These are phyloP conservation scores for Apteryx owenii DNA, from an alignment of 2,113 vertebrate genomes.

Conservation along the genomic window DNA sequence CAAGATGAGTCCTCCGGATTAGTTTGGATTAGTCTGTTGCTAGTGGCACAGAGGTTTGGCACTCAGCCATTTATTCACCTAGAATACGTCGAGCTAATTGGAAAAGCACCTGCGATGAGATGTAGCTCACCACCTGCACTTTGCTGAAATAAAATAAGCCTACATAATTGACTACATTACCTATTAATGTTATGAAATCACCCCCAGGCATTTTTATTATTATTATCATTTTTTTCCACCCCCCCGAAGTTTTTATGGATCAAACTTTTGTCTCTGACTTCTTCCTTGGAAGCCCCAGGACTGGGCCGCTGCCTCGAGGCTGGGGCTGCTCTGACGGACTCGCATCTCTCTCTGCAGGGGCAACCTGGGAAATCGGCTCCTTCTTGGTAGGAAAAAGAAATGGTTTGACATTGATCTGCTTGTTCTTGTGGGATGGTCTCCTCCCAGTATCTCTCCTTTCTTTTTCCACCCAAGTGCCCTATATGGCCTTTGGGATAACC, in stretches of 20 bases:
- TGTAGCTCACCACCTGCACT: slow-evolving; percentile 71
- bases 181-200: slow-evolving; percentile 69
- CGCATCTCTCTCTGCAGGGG: neutral
- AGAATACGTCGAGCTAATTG: slow-evolving; percentile 68
- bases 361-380: neutral
- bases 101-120: slow-evolving; percentile 67
- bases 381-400: neutral
- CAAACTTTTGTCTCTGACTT: slow-evolving; percentile 6
- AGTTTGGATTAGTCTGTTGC: slow-evolving; percentile 67
- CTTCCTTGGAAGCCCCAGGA: slow-evolving; percentile 16
- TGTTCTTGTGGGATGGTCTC: neutral
- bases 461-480: neutral
- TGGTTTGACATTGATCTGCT: neutral
- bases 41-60: slow-evolving; percentile 53
- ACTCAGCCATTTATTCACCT: slow-evolving; percentile 57
- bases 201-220: slow-evolving; percentile 46
- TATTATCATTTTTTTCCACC: neutral
- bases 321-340: neutral
- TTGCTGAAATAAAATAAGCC: slow-evolving; percentile 68
- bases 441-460: fast-evolving
- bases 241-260: slow-evolving; percentile 18
- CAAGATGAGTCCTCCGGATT: slow-evolving; percentile 48
- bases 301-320: neutral
- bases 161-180: slow-evolving; percentile 67
- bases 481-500: neutral